Percentiles rank a stretch among this genome's conserved stretches.
These are phyloP conservation scores for Dipodomys merriami DNA, from an alignment of 2,113 vertebrate species.

Conservation along the genomic window DNA sequence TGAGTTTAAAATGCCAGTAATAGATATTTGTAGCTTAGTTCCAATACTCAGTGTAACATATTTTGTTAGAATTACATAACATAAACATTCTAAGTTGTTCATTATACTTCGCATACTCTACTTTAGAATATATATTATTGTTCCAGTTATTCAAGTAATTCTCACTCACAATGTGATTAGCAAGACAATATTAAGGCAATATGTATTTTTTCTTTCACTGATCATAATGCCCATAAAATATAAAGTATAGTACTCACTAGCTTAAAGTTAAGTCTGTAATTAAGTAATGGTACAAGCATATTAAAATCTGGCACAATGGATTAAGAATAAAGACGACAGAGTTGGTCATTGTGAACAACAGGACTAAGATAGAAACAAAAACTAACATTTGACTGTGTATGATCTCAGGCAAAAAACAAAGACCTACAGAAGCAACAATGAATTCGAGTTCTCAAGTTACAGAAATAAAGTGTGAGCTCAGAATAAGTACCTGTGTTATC, in stretches of 20 bases:
- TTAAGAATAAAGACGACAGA: not conserved
- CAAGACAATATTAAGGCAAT: not conserved
- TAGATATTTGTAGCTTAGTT: not conserved
- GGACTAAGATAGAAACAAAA: not conserved
- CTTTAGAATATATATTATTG: not conserved
- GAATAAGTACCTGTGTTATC: not conserved
- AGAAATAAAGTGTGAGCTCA: not conserved
- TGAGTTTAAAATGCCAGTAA: not conserved
- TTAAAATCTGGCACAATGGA: not conserved
- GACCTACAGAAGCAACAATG: not conserved
- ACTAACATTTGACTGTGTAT: not conserved
- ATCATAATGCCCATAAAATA: not conserved
- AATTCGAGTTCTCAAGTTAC: not conserved
- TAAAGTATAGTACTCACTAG: not conserved
- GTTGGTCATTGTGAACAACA: not conserved
- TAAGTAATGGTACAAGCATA: not conserved
- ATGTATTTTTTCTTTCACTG: not conserved
- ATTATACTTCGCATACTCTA: not conserved
- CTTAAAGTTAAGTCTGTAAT: not conserved
- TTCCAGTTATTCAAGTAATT: not conserved
- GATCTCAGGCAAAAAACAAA: not conserved
- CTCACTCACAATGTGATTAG: not conserved
- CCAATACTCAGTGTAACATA: not conserved
- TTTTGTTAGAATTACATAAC: not conserved
- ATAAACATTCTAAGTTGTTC: not conserved